These are phyloP conservation scores for Amblyornis subalaris DNA, from an alignment of 2,113 vertebrate genomes.

Conservation along the genomic window DNA sequence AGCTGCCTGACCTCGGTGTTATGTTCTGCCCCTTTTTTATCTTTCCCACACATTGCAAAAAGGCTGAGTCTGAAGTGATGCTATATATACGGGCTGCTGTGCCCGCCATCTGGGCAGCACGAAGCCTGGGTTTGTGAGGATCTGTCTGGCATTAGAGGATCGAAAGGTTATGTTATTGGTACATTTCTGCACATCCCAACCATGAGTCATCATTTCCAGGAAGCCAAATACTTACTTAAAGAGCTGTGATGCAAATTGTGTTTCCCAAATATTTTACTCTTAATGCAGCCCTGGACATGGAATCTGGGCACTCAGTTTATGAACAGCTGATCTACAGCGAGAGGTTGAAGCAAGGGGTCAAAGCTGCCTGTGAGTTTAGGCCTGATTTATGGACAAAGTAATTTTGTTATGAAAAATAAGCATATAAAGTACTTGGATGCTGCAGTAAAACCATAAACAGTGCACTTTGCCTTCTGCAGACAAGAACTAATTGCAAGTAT, in stretches of 20 bases:
- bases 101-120: conserved; percentile 38
- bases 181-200: conserved; percentile 69
- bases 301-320: not conserved
- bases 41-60: conserved; percentile 85
- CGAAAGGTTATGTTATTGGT: conserved; percentile 71
- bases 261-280: conserved; percentile 71
- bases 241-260: conserved; percentile 72
- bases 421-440: conserved; percentile 22
- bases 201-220: conserved; percentile 80
- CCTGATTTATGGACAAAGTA: conserved; percentile 25
- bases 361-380: conserved; percentile 1
- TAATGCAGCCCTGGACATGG: conserved; percentile 40
- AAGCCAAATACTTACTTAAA: conserved; percentile 78
- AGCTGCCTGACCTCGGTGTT: conserved; percentile 78
- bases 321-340: conserved; percentile 12
- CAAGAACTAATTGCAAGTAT: not conserved
- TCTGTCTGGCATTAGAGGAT: conserved; percentile 59
- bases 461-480: not conserved
- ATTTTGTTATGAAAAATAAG: conserved; percentile 44
- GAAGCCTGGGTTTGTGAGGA: not conserved
- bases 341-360: not conserved
- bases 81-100: conserved; percentile 62
- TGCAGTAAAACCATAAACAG: not conserved
- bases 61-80: conserved; percentile 66
- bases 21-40: conserved; percentile 73